Percentiles rank a stretch among this genome's conserved stretches.
These are phyloP conservation scores for Amphiprion percula DNA, from an alignment of 2,113 vertebrate genomes.

Conservation along the genomic window DNA sequence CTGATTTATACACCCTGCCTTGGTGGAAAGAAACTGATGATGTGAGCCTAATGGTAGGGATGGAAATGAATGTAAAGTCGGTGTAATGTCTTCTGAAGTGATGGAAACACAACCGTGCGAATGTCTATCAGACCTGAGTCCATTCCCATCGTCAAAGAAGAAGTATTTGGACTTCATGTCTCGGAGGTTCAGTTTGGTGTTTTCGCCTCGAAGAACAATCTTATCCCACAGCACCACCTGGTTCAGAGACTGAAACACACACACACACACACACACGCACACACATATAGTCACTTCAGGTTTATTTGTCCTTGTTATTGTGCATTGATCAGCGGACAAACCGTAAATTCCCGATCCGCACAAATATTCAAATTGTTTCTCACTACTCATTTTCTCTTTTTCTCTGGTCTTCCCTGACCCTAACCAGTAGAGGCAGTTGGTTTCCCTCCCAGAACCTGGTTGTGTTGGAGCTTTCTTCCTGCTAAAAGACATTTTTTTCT, in stretches of 20 bases:
- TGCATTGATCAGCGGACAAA: neutral
- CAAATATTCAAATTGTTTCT: too few species aligned
- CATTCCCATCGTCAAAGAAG: slow-evolving; percentile 99
- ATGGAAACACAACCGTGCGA: slow-evolving; percentile 1
- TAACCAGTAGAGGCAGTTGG: too few species aligned
- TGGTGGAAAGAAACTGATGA: too few species aligned
- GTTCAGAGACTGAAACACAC: slow-evolving; percentile 89
- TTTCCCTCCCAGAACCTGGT: too few species aligned
- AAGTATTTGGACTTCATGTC: slow-evolving; percentile 98
- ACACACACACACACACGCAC: slow-evolving; percentile 10
- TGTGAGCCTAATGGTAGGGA: too few species aligned
- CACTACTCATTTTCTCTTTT: too few species aligned
- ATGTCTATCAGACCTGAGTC: slow-evolving; percentile 90
- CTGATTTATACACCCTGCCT: too few species aligned
- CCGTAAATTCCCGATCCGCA: neutral
- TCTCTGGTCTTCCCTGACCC: too few species aligned
- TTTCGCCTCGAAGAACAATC: slow-evolving; percentile 94
- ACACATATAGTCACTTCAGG: neutral
- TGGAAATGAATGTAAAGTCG: too few species aligned
- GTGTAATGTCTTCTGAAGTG: too few species aligned
- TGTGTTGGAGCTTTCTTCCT: too few species aligned
- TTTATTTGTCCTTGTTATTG: neutral
- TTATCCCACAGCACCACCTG: slow-evolving; percentile 99
- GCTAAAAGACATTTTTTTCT: too few species aligned
- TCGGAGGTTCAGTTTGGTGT: slow-evolving; percentile 91